Conservation (phyloP, 2,888 invertebrate species). For the Drosophila anomalata region DNA sequence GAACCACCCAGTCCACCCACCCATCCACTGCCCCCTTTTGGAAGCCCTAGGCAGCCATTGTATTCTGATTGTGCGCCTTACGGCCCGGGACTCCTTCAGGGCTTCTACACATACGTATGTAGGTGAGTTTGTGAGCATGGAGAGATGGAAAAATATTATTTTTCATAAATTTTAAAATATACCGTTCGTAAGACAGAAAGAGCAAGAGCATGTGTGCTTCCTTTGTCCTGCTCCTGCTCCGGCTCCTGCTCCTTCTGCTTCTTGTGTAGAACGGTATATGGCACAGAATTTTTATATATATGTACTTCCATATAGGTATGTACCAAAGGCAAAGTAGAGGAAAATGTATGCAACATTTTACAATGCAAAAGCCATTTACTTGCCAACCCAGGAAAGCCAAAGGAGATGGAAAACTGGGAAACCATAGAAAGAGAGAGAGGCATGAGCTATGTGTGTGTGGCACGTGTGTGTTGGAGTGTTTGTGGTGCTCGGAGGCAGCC, state of each 20-base stretch:
- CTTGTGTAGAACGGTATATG: slow-evolving; percentile 41
- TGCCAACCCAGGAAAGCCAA: slow-evolving; percentile 33
- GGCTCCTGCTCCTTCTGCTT: slow-evolving; percentile 19
- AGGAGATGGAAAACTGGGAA: slow-evolving; percentile 10
- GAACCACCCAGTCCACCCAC: neutral
- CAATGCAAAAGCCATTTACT: slow-evolving; percentile 80
- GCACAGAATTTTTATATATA: slow-evolving; percentile 21
- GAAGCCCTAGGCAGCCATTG: slow-evolving; percentile 66
- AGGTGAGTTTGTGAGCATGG: slow-evolving; percentile 41
- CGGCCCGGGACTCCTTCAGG: slow-evolving; percentile 42
- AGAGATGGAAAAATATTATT: slow-evolving; percentile 80
- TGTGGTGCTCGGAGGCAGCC: slow-evolving; percentile 49
- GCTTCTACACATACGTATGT: slow-evolving; percentile 6
- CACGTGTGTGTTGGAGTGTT: neutral
- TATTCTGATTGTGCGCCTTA: slow-evolving; percentile 60
- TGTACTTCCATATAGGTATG: slow-evolving; percentile 3
- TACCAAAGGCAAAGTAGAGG: slow-evolving; percentile 65
- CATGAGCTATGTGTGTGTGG: slow-evolving; percentile 34
- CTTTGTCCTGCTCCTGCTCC: slow-evolving; percentile 22
- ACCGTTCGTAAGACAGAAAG: slow-evolving; percentile 42
- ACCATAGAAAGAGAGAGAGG: slow-evolving; percentile 16
- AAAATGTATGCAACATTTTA: slow-evolving; percentile 81
- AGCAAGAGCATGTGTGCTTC: slow-evolving; percentile 18
- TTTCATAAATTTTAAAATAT: slow-evolving; percentile 83
- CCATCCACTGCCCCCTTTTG: neutral